Percentiles rank a stretch among this genome's conserved stretches.
Evolutionary conservation across 1,140 invertebrate genomes (phyloP).

Genomic region (Papilio aristodemus): DNA sequence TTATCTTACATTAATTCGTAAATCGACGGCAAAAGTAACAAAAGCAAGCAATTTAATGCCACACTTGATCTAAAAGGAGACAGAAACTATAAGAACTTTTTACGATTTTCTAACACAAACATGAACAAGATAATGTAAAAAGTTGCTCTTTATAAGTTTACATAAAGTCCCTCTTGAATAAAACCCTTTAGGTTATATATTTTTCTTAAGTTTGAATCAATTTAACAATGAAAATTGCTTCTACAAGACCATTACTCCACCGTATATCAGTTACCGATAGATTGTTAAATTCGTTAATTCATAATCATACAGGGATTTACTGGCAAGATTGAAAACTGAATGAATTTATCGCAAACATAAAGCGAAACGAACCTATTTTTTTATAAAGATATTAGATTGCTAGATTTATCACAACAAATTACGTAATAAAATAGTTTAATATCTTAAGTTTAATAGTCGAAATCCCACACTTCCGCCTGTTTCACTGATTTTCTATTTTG

Average conservation of each 20-base stretch:
- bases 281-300: too few species aligned
- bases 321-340: too few species aligned
- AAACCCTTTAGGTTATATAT: background rate
- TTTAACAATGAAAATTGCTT: background rate
- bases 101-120: background rate
- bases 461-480: background rate
- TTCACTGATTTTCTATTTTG: background rate
- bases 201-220: background rate
- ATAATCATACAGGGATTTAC: too few species aligned
- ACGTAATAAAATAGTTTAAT: background rate
- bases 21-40: background rate
- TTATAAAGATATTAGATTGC: too few species aligned
- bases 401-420: too few species aligned
- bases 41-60: background rate
- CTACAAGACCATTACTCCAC: background rate
- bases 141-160: conserved; percentile 1
- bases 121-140: background rate
- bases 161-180: background rate
- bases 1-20: background rate
- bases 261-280: background rate
- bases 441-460: too few species aligned
- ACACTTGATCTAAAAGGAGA: background rate
- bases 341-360: too few species aligned
- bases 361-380: too few species aligned
- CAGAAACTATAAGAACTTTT: background rate